phyloP scores from a whole-genome alignment of 2,113 vertebrate genomes.

The Malaclemys terrapin region DNA sequence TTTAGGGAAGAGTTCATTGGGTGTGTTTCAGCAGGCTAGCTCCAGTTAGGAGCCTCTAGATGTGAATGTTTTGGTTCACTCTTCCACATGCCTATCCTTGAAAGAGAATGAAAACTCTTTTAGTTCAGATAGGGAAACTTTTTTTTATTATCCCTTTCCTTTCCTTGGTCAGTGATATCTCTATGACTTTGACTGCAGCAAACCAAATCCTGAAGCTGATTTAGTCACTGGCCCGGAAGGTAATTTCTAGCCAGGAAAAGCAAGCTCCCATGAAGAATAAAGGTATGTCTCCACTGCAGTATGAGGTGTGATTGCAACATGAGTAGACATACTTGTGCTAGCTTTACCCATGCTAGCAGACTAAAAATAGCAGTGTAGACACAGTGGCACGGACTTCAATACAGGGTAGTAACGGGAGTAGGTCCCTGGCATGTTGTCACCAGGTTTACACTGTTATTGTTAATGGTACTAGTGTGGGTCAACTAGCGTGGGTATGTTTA shows the following conservation, averaged over 20 bases:
- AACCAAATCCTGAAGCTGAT: not conserved
- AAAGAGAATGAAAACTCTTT: not conserved
- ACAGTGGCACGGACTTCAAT: not conserved
- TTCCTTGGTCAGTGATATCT: not conserved
- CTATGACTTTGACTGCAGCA: not conserved
- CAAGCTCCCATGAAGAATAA: not conserved
- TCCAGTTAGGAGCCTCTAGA: not conserved
- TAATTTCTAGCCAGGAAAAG: conserved; percentile 33
- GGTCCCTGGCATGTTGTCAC: not conserved
- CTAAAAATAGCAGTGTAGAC: not conserved
- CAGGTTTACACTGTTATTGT: not conserved
- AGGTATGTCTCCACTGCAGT: not conserved
- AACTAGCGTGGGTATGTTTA: not conserved
- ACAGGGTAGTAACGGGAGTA: not conserved
- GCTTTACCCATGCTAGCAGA: not conserved
- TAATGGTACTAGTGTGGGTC: not conserved
- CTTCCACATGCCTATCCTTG: not conserved
- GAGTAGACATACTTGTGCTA: not conserved
- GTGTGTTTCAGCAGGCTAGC: not conserved
- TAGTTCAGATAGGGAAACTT: not conserved
- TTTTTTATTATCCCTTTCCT: not conserved
- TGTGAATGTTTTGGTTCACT: not conserved
- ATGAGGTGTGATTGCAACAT: not conserved
- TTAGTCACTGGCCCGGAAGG: not conserved
- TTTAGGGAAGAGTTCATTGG: not conserved